A percentile compares a stretch with the other conserved stretches of the same genome.
Conservation (phyloP, 2,888 invertebrate genomes). For the Dascillus cervinus region DNA sequence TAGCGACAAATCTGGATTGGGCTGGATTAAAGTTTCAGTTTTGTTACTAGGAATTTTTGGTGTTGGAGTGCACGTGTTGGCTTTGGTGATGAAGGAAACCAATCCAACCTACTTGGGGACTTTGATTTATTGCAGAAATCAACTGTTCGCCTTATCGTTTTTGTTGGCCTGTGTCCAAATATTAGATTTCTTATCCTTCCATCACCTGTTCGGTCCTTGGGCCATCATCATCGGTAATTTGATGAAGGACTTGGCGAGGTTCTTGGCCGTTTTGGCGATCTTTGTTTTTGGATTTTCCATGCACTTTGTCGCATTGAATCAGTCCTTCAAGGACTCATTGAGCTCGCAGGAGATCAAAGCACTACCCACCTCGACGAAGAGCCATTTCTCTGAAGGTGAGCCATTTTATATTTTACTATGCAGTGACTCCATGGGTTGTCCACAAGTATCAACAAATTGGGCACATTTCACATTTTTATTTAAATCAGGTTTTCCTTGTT, state of each 20-base stretch:
- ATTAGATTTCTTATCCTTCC: slow-evolving; percentile 95
- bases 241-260: slow-evolving; percentile 90
- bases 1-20: slow-evolving; percentile 93
- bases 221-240: slow-evolving; percentile 97
- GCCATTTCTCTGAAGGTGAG: slow-evolving; percentile 68
- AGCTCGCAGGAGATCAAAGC: slow-evolving; percentile 54
- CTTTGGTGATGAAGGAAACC: slow-evolving; percentile 57
- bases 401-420: not conserved
- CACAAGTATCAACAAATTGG: no score
- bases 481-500: no score
- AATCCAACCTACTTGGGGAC: slow-evolving; percentile 75
- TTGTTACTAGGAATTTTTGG: slow-evolving; percentile 83
- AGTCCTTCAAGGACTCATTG: slow-evolving; percentile 72
- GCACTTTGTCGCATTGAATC: slow-evolving; percentile 92
- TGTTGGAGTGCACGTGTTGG: slow-evolving; percentile 81
- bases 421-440: no score
- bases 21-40: slow-evolving; percentile 86
- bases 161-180: slow-evolving; percentile 96
- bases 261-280: slow-evolving; percentile 93
- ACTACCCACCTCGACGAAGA: slow-evolving; percentile 39
- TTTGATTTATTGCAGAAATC: slow-evolving; percentile 90
- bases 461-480: no score
- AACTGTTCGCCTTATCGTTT: slow-evolving; percentile 92
- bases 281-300: slow-evolving; percentile 99
- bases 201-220: slow-evolving; percentile 99